Evolutionary conservation across 2,888 invertebrate species (phyloP).

Genomic region (Ptychoptera contaminata): DNA sequence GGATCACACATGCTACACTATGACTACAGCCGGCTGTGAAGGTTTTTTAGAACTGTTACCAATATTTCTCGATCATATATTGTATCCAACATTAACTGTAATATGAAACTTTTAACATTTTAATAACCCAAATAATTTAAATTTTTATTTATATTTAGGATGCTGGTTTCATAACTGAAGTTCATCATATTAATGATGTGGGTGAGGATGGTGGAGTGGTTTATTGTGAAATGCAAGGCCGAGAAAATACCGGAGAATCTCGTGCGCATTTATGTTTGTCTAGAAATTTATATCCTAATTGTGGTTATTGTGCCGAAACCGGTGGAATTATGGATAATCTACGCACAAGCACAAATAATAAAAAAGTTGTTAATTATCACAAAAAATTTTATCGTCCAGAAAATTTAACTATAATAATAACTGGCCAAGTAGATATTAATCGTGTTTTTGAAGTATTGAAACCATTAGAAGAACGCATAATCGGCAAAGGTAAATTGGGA

Average conservation of each 20-base stretch:
- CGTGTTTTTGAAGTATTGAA: conserved; percentile 59
- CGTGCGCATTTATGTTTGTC: conserved; percentile 47
- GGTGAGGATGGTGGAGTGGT: conserved; percentile 88
- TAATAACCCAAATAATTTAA: background rate
- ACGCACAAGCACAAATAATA: conserved; percentile 61
- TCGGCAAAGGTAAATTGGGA: conserved; percentile 22
- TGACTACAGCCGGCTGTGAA: conserved; percentile 72
- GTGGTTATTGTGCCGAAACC: conserved; percentile 70
- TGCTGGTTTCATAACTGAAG: conserved; percentile 72
- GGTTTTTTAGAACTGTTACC: conserved; percentile 82
- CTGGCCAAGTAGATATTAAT: conserved; percentile 60
- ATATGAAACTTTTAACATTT: conserved; percentile 8
- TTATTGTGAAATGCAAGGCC: conserved; percentile 89
- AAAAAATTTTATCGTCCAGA: conserved; percentile 76
- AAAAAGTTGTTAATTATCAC: conserved; percentile 67
- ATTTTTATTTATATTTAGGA: conserved; percentile 35
- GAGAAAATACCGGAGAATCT: conserved; percentile 66
- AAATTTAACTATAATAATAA: conserved; percentile 70
- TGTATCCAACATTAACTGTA: conserved; percentile 65
- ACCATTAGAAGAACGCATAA: conserved; percentile 59
- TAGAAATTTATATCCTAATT: conserved; percentile 60
- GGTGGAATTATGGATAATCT: conserved; percentile 77
- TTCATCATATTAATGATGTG: conserved; percentile 77
- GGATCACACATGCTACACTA: conserved; percentile 82
- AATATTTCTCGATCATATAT: conserved; percentile 78